Conservation (phyloP, 2,797 vertebrate species). For the Podarcis siculus region DNA sequence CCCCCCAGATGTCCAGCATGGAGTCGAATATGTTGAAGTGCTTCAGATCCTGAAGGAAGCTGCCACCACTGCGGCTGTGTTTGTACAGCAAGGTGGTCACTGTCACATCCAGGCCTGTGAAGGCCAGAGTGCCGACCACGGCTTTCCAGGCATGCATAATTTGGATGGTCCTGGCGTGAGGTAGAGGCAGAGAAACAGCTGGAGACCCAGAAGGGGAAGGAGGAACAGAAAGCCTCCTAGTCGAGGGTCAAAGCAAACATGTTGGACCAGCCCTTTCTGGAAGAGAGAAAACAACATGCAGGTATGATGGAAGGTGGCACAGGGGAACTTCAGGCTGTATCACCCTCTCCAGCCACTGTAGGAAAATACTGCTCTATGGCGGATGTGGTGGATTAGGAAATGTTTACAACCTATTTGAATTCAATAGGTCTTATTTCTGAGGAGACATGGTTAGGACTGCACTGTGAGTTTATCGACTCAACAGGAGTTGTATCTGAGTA, state of each 20-base stretch:
- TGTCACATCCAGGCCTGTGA: slow-evolving; percentile 78
- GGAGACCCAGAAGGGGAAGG: background rate
- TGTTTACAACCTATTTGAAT: background rate
- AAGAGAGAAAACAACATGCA: background rate
- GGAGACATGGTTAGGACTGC: too few relatives aligned
- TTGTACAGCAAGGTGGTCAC: slow-evolving; percentile 86
- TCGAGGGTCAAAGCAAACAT: background rate
- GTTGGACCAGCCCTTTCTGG: background rate
- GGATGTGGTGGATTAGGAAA: background rate
- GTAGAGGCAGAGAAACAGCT: fast-evolving
- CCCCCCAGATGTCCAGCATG: slow-evolving; percentile 88
- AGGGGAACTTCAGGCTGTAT: background rate
- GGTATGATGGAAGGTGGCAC: background rate
- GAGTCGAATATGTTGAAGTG: slow-evolving; percentile 87
- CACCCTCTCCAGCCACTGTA: background rate
- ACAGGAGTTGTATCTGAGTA: background rate
- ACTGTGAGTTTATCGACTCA: too few relatives aligned
- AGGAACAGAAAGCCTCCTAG: background rate
- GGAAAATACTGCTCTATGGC: background rate
- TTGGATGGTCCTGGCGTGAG: fast-evolving
- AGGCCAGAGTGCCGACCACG: slow-evolving; percentile 77
- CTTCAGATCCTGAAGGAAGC: slow-evolving; percentile 80
- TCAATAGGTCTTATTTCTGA: background rate
- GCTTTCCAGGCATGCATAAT: slow-evolving; percentile 81
- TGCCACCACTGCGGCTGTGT: slow-evolving; percentile 73